Conservation (phyloP, 2,888 invertebrate genomes). For the Macrosiphum euphorbiae region DNA sequence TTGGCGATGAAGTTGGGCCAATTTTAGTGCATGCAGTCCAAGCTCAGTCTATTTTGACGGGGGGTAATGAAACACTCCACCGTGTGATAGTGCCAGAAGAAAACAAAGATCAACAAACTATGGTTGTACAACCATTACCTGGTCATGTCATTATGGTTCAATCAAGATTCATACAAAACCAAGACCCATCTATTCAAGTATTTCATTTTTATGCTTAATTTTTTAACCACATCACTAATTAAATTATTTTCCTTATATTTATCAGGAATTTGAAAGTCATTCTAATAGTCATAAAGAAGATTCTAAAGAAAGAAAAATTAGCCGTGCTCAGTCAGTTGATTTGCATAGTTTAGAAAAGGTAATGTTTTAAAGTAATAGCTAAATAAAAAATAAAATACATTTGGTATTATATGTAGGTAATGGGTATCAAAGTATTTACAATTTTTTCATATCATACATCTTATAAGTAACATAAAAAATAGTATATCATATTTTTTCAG, state of each 20-base stretch:
- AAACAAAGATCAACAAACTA: conserved; percentile 49
- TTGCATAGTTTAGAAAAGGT: conserved; percentile 70
- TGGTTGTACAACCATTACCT: conserved; percentile 60
- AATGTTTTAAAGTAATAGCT: conserved; percentile 20
- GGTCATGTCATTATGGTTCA: conserved; percentile 62
- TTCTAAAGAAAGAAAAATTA: conserved; percentile 64
- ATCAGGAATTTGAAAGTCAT: conserved; percentile 51
- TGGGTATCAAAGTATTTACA: background rate
- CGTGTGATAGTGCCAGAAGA: conserved; percentile 54
- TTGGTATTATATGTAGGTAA: background rate
- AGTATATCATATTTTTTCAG: background rate
- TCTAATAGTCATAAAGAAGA: conserved; percentile 51
- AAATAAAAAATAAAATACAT: background rate
- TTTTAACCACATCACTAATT: background rate
- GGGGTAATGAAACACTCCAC: conserved; percentile 42
- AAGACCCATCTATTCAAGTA: conserved; percentile 47
- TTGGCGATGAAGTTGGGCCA: conserved; percentile 62
- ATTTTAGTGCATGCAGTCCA: conserved; percentile 60
- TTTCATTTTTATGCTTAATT: background rate
- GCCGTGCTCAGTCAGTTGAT: conserved; percentile 69
- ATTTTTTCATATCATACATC: background rate
- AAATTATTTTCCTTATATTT: background rate
- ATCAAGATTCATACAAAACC: conserved; percentile 44
- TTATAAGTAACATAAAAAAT: background rate
- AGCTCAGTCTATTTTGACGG: conserved; percentile 51